phyloP scores from a whole-genome alignment of 2,888 invertebrate species.

The Parnassius apollo region DNA sequence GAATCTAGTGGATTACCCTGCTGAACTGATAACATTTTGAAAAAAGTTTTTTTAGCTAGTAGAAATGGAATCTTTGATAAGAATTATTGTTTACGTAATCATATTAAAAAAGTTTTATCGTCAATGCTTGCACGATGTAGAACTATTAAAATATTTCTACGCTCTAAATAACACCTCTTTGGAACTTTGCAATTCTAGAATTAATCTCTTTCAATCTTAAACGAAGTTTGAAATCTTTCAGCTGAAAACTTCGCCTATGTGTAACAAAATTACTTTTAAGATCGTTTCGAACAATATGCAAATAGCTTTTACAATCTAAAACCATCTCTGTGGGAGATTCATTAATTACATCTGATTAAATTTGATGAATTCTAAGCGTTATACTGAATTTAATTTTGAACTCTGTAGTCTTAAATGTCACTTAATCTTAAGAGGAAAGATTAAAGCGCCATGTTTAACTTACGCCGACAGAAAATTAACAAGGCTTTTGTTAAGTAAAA shows the following conservation, averaged over 20 bases:
- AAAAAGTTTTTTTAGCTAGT: too few relatives aligned
- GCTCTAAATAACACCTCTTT: conserved; percentile 18
- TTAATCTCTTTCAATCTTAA: conserved; percentile 26
- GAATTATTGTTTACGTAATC: too few relatives aligned
- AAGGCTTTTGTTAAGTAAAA: conserved; percentile 22
- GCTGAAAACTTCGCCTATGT: conserved; percentile 22
- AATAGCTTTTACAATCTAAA: conserved; percentile 23
- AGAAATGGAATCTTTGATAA: too few relatives aligned
- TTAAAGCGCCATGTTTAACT: conserved; percentile 26
- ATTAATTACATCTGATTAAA: conserved; percentile 27
- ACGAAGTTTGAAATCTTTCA: conserved; percentile 23
- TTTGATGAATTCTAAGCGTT: conserved; percentile 27
- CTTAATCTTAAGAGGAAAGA: conserved; percentile 23
- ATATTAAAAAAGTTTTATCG: background rate
- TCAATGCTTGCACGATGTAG: conserved; percentile 10
- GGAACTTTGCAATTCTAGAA: conserved; percentile 21
- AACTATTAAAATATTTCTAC: conserved; percentile 17
- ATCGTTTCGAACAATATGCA: conserved; percentile 27
- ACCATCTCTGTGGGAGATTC: conserved; percentile 23
- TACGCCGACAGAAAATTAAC: conserved; percentile 26
- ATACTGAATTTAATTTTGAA: conserved; percentile 25
- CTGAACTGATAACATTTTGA: too few relatives aligned
- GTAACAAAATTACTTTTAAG: conserved; percentile 23
- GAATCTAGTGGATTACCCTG: too few relatives aligned
- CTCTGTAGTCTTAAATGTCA: conserved; percentile 23